A percentile compares a stretch with the other conserved stretches of the same genome.
Evolutionary conservation across 2,888 invertebrate species (phyloP).

Genomic region (Drepana falcataria): DNA sequence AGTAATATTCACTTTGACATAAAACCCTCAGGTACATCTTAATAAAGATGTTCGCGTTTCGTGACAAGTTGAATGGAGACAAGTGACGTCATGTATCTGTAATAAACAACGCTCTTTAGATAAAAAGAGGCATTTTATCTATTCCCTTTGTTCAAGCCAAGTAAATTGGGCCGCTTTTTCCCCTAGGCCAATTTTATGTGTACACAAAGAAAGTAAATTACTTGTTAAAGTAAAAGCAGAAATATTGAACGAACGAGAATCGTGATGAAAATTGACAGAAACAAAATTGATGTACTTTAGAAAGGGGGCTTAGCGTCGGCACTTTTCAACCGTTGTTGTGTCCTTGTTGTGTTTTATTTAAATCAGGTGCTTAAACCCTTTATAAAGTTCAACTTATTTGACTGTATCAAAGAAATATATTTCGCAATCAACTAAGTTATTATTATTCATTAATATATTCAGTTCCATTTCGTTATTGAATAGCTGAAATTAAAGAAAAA

Average conservation of each 20-base stretch:
- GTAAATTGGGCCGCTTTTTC: neutral
- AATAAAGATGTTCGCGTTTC: neutral
- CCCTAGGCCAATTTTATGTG: constrained; percentile 1
- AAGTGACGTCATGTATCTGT: neutral
- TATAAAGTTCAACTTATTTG: too few species aligned
- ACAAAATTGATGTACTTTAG: too few species aligned
- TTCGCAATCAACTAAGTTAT: too few species aligned
- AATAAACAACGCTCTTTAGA: neutral
- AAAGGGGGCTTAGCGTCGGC: too few species aligned
- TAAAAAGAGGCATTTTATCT: neutral
- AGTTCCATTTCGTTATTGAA: too few species aligned
- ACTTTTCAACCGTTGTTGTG: too few species aligned
- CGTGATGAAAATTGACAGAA: neutral
- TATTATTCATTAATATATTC: too few species aligned
- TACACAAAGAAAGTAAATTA: constrained; percentile 2
- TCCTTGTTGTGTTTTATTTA: too few species aligned
- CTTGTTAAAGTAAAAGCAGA: neutral
- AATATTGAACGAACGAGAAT: constrained; percentile 1
- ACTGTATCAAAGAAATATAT: too few species aligned
- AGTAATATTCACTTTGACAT: neutral
- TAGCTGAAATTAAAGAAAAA: too few species aligned
- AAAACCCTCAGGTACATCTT: neutral
- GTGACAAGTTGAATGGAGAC: neutral
- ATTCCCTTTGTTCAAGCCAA: constrained; percentile 1
- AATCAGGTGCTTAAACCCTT: too few species aligned